Conservation (phyloP, 1,140 invertebrate genomes). For the Cataglyphis hispanica region DNA sequence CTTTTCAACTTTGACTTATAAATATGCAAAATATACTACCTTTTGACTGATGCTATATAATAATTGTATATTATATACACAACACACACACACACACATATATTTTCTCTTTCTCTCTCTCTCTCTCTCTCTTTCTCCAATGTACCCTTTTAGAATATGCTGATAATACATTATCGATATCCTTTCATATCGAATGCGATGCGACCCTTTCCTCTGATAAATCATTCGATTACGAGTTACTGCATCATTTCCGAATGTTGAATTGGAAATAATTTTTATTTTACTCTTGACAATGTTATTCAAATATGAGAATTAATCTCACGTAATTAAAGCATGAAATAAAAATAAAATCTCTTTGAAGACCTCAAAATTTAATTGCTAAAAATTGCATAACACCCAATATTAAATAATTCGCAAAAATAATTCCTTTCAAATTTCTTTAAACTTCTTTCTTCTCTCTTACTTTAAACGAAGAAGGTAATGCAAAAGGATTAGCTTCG, state of each 20-base stretch:
- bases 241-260: background rate
- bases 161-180: conserved; percentile 49
- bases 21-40: conserved; percentile 1
- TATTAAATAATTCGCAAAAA: background rate
- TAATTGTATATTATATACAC: background rate
- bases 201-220: conserved; percentile 11
- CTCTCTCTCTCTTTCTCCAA: background rate
- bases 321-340: too few relatives aligned
- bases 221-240: conserved; percentile 26
- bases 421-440: background rate
- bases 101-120: background rate
- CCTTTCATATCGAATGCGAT: conserved; percentile 16
- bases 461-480: background rate
- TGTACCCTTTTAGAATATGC: conserved; percentile 6
- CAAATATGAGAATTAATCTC: background rate
- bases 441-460: background rate
- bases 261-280: conserved; percentile 31
- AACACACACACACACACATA: background rate
- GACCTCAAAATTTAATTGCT: background rate
- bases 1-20: conserved; percentile 33
- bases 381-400: background rate
- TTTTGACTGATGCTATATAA: background rate
- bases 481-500: background rate
- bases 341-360: background rate
- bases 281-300: background rate